A percentile compares a stretch with the other conserved stretches of the same genome.
Conservation (phyloP, 2,113 vertebrate species). For the Heteronetta atricapilla region DNA sequence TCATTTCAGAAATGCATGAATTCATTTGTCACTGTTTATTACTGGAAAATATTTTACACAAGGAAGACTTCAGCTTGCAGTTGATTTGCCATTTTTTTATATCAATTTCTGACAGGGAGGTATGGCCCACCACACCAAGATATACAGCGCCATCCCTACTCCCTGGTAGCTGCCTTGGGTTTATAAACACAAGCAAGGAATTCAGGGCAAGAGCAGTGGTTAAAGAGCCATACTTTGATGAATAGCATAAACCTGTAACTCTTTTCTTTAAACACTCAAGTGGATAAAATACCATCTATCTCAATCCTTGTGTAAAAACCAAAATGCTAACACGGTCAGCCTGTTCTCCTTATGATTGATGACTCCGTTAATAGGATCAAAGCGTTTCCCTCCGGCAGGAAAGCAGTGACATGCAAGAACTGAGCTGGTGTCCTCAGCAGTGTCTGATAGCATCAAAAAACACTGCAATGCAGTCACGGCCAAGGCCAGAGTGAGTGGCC, state of each 20-base stretch:
- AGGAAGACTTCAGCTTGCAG: neutral
- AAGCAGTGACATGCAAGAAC: neutral
- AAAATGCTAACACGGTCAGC: neutral
- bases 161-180: neutral
- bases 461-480: constrained; percentile 31
- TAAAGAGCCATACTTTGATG: neutral
- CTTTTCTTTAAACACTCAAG: neutral
- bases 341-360: neutral
- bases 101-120: neutral
- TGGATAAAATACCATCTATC: neutral
- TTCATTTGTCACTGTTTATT: neutral
- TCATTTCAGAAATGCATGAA: neutral
- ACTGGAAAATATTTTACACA: neutral
- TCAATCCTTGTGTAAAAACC: neutral
- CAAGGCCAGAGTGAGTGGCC: neutral
- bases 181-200: neutral
- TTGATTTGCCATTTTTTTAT: neutral
- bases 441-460: neutral
- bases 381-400: neutral
- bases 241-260: neutral
- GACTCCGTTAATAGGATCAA: neutral
- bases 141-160: neutral
- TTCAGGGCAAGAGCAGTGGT: neutral
- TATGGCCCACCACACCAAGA: neutral
- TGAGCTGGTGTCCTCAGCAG: neutral